Evolutionary conservation across 2,888 invertebrate species (phyloP), one percentile per base, ranked within the genome.

Genomic region (Drosophila borborema): DNA sequence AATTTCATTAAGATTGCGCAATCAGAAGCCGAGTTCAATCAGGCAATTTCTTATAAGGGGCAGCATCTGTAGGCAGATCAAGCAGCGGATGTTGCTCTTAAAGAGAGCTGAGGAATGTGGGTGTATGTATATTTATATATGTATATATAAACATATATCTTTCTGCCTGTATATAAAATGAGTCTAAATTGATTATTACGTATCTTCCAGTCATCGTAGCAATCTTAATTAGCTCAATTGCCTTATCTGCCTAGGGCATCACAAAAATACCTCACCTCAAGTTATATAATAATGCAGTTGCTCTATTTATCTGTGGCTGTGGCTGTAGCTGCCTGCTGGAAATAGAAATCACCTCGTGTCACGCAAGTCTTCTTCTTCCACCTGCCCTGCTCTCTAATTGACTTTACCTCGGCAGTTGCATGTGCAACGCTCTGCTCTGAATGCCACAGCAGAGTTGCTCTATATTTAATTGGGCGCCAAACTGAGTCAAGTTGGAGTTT

Each of bases 391-490:
- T 49, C 49, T 49, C 10, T 49, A 49, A 49, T 20, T 18, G 53
- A 34, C 36, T 36, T 6, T 8, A 8, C 18, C 51, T 7, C 61
- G 28, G 54, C 20, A n/a, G 70, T 77, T 88, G 86, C 77, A 77
- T 75, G 73, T 74, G 77, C 80, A 74, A 82, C 61, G 66, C 59
- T 28, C 65, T 59, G 66, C 59, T 31, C 65, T 31, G 61, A 58
- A 45, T 55, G 54, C 56, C 60, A 36, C 48, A 16, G 45, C 18
- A 40, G 14, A 6, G 4, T n/a, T 7, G 45, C 14, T 20, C 12
- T 7, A 20, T 6, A 46, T 46, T 14, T 14, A 46, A 20, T 14
- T 23, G 28, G 16, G 31, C 10, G 31, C 8, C n/a, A 12, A n/a
- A 1, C 12, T 3, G 12, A 49, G 31, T 1, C 31, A 49, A 34